phyloP scores from a whole-genome alignment of 2,888 invertebrate species.

The Leucozona laternaria region DNA sequence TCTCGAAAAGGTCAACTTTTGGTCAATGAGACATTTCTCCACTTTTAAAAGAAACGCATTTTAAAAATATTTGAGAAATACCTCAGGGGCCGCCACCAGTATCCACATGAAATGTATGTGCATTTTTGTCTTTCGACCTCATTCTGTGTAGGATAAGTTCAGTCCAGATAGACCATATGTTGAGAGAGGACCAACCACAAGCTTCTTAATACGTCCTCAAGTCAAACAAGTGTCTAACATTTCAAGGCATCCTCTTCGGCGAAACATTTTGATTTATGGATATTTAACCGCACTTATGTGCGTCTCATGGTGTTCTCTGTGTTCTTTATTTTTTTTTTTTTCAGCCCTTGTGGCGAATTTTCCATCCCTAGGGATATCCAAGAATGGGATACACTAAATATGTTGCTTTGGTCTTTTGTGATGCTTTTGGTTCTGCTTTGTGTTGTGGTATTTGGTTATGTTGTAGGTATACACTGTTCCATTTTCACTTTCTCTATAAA shows the following conservation, averaged over 20 bases:
- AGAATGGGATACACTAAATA: slow-evolving; percentile 69
- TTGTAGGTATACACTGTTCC: slow-evolving; percentile 9
- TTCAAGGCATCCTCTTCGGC: slow-evolving; percentile 52
- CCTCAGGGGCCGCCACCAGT: slow-evolving; percentile 18
- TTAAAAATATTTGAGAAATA: slow-evolving; percentile 56
- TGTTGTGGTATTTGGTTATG: slow-evolving; percentile 58
- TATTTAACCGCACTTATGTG: slow-evolving; percentile 82
- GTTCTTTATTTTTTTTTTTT: neutral
- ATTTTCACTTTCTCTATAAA: slow-evolving; percentile 62
- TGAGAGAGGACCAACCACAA: slow-evolving; percentile 43
- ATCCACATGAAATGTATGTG: slow-evolving; percentile 35
- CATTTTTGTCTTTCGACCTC: slow-evolving; percentile 67
- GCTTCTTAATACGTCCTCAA: slow-evolving; percentile 56
- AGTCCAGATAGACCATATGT: slow-evolving; percentile 49
- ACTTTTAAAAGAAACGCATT: neutral
- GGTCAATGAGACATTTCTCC: slow-evolving; percentile 38
- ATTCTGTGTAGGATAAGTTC: neutral
- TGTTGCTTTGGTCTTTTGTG: slow-evolving; percentile 57
- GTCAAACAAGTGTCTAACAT: slow-evolving; percentile 75
- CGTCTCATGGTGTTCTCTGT: slow-evolving; percentile 61
- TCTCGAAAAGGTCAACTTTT: slow-evolving; percentile 26
- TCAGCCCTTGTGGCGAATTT: slow-evolving; percentile 68
- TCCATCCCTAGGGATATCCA: slow-evolving; percentile 48
- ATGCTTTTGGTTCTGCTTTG: slow-evolving; percentile 4
- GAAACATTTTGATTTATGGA: slow-evolving; percentile 82